phyloP scores from a whole-genome alignment of 2,888 invertebrate genomes.

The Smittia aterrima region DNA sequence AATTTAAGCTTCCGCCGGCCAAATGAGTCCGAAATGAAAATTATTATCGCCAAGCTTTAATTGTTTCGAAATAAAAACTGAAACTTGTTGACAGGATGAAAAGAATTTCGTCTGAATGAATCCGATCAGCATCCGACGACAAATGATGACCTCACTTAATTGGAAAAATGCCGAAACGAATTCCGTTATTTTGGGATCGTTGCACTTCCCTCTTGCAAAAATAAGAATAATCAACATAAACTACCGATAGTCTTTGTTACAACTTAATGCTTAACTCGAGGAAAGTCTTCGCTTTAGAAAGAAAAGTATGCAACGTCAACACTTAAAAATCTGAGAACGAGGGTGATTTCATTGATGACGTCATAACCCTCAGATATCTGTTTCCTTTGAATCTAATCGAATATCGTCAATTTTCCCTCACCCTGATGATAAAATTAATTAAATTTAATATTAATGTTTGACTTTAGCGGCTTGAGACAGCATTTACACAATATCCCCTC shows the following conservation, averaged over 20 bases:
- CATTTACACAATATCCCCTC: neutral
- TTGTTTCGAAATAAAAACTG: conserved; percentile 8
- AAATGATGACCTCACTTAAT: conserved; percentile 22
- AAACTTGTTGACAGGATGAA: conserved; percentile 1
- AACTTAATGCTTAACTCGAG: neutral
- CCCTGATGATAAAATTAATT: too few species aligned
- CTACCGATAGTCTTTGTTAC: too few species aligned
- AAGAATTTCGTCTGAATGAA: neutral
- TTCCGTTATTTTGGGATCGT: neutral
- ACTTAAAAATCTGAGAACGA: conserved; percentile 16
- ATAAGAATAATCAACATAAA: too few species aligned
- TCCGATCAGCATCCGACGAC: neutral
- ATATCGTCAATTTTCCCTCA: too few species aligned
- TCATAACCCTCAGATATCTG: neutral
- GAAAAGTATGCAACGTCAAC: conserved; percentile 26
- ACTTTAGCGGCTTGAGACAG: neutral
- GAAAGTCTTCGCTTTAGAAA: neutral
- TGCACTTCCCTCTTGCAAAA: neutral
- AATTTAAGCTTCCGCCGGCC: neutral
- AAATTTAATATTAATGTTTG: too few species aligned
- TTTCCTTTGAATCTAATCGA: neutral
- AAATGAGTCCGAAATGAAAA: neutral
- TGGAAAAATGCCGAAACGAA: neutral
- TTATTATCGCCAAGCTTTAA: conserved; percentile 15
- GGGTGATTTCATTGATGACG: neutral